phyloP scores from a whole-genome alignment of 2,113 vertebrate species.

The Geothlypis trichas region DNA sequence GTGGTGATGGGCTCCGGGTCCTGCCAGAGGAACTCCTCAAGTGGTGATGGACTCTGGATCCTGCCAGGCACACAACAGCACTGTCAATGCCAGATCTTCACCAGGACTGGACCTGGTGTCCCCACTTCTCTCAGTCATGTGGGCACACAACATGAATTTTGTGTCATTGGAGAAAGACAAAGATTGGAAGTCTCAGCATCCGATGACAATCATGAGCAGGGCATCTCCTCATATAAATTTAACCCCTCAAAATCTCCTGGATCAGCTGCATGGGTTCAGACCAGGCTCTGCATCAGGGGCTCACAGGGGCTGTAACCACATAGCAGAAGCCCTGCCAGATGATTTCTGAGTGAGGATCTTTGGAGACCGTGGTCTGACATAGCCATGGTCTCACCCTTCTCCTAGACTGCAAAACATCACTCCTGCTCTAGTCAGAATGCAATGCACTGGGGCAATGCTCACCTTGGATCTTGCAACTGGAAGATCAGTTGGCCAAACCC shows the following conservation, averaged over 20 bases:
- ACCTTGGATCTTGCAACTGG: background rate
- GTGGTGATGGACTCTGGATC: background rate
- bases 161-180: background rate
- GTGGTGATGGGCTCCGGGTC: background rate
- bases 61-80: background rate
- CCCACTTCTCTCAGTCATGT: background rate
- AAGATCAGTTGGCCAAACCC: background rate
- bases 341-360: background rate
- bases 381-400: background rate
- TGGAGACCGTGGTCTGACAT: accelerated
- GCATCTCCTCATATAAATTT: background rate
- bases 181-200: background rate
- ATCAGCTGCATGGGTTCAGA: background rate
- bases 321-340: background rate
- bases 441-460: background rate
- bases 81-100: background rate
- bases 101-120: background rate
- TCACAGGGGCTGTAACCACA: background rate
- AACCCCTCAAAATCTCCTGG: background rate
- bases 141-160: background rate
- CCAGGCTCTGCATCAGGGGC: background rate
- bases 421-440: background rate
- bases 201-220: accelerated
- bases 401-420: background rate
- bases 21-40: too few relatives aligned